A percentile compares a stretch with the other conserved stretches of the same genome.
These are phyloP conservation scores for Eubucco bourcierii DNA, from an alignment of 2,113 vertebrate genomes.

Conservation along the genomic window DNA sequence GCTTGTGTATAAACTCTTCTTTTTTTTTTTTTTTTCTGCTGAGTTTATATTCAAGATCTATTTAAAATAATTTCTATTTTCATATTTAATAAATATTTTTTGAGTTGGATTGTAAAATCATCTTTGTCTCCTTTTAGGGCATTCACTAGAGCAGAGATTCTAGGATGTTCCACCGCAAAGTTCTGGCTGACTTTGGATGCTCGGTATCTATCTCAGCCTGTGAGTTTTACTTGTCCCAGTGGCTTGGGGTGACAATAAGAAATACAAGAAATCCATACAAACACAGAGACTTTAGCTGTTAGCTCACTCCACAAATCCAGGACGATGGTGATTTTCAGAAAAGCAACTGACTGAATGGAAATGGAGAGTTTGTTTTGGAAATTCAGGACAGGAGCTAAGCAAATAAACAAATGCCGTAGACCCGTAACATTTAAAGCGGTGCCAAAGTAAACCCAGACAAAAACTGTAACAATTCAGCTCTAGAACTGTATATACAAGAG, in stretches of 20 bases:
- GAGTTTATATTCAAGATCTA: background rate
- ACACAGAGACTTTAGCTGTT: background rate
- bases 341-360: conserved; percentile 11
- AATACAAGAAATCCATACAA: background rate
- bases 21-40: background rate
- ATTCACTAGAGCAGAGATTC: background rate
- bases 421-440: background rate
- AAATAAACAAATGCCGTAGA: conserved; percentile 41
- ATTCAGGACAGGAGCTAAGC: background rate
- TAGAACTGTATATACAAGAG: background rate
- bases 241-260: background rate
- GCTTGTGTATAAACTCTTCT: background rate
- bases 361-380: background rate
- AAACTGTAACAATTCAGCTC: background rate
- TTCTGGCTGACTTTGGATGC: background rate
- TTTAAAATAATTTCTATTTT: background rate
- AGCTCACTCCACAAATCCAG: background rate
- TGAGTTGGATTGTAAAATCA: background rate
- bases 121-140: background rate
- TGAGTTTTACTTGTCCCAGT: background rate
- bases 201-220: background rate
- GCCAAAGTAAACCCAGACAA: conserved; percentile 43
- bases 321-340: background rate
- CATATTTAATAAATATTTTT: background rate
- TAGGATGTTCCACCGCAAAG: background rate